Evolutionary conservation across 1,140 invertebrate species (phyloP).

Genomic region (Conus ventricosus): DNA sequence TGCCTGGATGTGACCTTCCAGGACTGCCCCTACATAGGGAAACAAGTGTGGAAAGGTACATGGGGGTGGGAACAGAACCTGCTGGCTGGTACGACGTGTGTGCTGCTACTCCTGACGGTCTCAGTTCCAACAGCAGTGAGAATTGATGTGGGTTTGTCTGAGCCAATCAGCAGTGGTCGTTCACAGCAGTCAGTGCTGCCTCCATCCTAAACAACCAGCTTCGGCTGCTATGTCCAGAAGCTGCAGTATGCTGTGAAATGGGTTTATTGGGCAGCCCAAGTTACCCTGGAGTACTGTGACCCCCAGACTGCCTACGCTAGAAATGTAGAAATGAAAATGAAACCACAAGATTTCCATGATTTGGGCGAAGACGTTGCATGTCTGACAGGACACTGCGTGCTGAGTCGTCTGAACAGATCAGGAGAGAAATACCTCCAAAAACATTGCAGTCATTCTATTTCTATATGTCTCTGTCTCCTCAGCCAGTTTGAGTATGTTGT

Average conservation of each 20-base stretch:
- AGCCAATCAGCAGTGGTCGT: background rate
- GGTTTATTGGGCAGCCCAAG: background rate
- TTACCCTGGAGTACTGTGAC: background rate
- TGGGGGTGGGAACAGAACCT: slow-evolving; percentile 15
- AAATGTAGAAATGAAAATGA: slow-evolving; percentile 23
- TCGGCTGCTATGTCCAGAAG: too few species aligned
- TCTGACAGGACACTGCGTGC: too few species aligned
- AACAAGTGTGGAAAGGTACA: background rate
- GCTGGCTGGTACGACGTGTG: background rate
- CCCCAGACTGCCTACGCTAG: background rate
- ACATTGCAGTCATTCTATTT: background rate
- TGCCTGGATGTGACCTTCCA: slow-evolving; percentile 43
- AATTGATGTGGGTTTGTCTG: background rate
- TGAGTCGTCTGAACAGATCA: background rate
- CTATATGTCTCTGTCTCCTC: background rate
- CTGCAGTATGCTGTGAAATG: background rate
- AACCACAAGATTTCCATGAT: slow-evolving; percentile 23
- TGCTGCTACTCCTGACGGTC: background rate
- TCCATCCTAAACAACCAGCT: background rate
- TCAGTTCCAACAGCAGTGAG: background rate
- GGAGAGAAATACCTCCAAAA: background rate
- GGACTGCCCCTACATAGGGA: slow-evolving; percentile 28
- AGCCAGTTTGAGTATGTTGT: background rate
- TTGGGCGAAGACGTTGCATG: background rate
- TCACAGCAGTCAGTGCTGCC: background rate